Base-by-base conservation (phyloP, 2,888 invertebrate species). In the Congeria kusceri region DNA sequence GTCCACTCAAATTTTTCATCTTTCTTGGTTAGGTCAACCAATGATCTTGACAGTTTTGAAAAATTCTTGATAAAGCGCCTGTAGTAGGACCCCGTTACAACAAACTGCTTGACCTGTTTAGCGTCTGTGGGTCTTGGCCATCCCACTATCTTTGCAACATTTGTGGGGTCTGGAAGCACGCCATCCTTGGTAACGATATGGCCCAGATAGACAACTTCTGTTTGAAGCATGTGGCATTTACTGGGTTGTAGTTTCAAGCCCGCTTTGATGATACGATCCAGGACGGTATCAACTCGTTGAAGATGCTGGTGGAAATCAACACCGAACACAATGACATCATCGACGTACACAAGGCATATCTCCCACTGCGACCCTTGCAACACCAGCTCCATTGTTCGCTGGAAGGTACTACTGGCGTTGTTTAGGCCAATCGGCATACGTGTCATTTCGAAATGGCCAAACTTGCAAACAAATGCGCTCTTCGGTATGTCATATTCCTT, bases 61-160 rank as follows among this genome's bases (percentile, higher is more conserved):
- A 65, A 73, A 20, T 66, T 58, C n/a, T 59, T 65, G 0, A 73
- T 25, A 39, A 62, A 67, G 3, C 67, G 20, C 9, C 73, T 23
- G 53, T 73, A 73, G 46, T 49, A 73, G 20, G 66, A 67, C 2
- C 62, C 73, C 2, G 46, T 29, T 7, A 61, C 73, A 1, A 67
- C 61, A 67, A 73, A 67, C 25, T 73, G 73, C 15, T 62, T 66
- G 7, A 66, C 62, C 23, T 59, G 66, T 53, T 68, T 74, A 3
- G 23, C 15, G 28, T 57, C 58, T 7, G 13, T 25, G 7, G 72
- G 72, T 32, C n/a, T 39, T 5, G 72, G 64, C 64, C 64, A 74
- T 0, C n/a, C 32, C 18, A 25, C 27, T 13, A 74, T 56, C 53
- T 74, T 74, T 27, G 67, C 61, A 15, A 66, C 39, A 53, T 74